Evolutionary conservation across 2,797 vertebrate genomes (phyloP), one percentile per base, ranked within the genome.

Genomic region (Sternotherus odoratus): DNA sequence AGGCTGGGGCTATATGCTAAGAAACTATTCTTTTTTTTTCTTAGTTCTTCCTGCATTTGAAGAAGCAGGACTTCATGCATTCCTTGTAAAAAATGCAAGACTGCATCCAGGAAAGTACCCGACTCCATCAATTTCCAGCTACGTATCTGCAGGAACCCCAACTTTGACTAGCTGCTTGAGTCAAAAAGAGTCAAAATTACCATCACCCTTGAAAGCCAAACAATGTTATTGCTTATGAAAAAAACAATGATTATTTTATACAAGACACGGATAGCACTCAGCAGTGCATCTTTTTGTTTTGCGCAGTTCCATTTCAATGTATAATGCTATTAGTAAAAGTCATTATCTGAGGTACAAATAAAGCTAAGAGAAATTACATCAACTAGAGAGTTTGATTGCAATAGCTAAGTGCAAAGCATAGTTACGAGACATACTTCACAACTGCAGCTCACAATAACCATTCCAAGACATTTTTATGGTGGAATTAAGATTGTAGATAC

Each of bases 191-290:
- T 66, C n/a, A 69, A 36, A 66, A 86, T 24, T 11, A 69, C 63
- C 2, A 2, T 92, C 60, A 82, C 10, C 50, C 60, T 63, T 82
- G 11, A 92, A 96, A 95, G 85, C 57, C 69, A 96, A 94, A 54
- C 83, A 33, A 88, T 91, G 75, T 87, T 85, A 82, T 92, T 86
- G 82, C 79, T 93, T 96, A 50, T 17, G 74, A 50, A 77, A 82
- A 96, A 60, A 94, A 5, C 15, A 90, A 82, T 33, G 13, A 86
- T 72, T 10, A 91, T 96, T 97, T 96, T 91, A 69, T 94, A 91
- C 88, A 81, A 54, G 28, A 91, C 49, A 81, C 12, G 80, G 77
- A 33, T 88, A 91, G 90, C 16, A 81, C 43, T 93, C 56, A 95
- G 75, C 12, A 94, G 53, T 79, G 60, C 21, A 56, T 26, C 53